Evolutionary conservation across 2,797 vertebrate species (phyloP).

Genomic region (Meda fulgida): DNA sequence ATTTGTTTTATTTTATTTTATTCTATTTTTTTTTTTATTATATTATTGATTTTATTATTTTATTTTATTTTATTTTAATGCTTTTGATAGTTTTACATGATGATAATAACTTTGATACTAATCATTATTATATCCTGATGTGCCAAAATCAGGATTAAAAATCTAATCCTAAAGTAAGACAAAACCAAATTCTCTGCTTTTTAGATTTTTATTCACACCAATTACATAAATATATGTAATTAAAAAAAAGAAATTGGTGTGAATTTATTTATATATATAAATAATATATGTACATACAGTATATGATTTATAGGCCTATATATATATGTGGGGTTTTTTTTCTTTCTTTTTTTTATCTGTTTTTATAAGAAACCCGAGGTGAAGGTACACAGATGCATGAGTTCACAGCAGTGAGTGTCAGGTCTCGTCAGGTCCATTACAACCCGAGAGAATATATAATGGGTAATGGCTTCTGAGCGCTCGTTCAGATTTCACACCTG

Average conservation of each 20-base stretch:
- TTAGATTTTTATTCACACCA: neutral
- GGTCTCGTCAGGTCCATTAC: conserved; percentile 30
- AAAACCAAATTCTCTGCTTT: no score
- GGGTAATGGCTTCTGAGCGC: conserved; percentile 4
- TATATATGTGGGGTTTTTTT: no score
- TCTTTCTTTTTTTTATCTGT: fast-evolving
- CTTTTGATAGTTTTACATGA: neutral
- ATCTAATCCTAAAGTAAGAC: neutral
- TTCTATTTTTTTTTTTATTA: no score
- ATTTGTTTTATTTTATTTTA: neutral
- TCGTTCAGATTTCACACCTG: conserved; percentile 36
- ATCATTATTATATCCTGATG: neutral
- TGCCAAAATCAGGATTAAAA: no score
- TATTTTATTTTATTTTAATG: neutral
- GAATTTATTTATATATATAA: no score
- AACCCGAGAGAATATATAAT: neutral
- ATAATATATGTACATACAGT: no score
- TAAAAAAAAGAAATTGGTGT: no score
- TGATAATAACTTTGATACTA: neutral
- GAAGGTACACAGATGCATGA: neutral
- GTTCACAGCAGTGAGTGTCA: neutral
- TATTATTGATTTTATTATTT: no score
- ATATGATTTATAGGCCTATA: no score
- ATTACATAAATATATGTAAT: no score
- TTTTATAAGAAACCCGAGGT: neutral